Evolutionary conservation across 2,888 invertebrate species (phyloP), one percentile per base, ranked within the genome.

Genomic region (Torymus aiolomorphi): DNA sequence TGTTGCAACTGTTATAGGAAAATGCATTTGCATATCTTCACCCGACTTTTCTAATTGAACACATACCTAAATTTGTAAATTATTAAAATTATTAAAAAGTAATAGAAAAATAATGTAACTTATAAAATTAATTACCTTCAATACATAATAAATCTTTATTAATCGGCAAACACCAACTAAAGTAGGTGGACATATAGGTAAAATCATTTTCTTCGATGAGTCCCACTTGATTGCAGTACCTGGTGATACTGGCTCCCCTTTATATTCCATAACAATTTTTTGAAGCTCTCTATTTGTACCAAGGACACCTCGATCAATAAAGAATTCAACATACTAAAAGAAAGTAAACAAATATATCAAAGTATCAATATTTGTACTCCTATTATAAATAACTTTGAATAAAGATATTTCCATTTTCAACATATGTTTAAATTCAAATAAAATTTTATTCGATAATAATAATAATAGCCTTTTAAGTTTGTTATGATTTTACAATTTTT

Each of bases 171-270:
- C 93, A 54, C 95, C 94, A 61, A 94, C 91, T 69, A 95, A 89
- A n/a, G 94, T 94, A 10, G 95, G 95, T 63, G 96, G 96, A 91
- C 95, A 94, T 66, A 94, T 93, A 20, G 95, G 95, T 81, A 96
- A 92, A 76, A 94, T 93, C 83, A 95, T 92, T 82, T 92, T 92
- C 83, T 92, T 92, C 8, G 93, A 92, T 69, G 94, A 93, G 86
- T 94, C 94, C 92, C 94, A 95, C 88, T 94, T 94, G 80, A 92
- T 93, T 67, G 92, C 89, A 20, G 92, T 92, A 83, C 93, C 93
- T 0, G 94, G 93, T 80, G 91, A 90, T 4, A 95, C 93, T 20
- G 92, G 91, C 83, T 94, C 94, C 2, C 94, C 94, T 84, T 94
- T 92, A 88, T 94, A 94, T 88, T 95, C 95, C 86, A 95, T 92